A percentile compares a stretch with the other conserved stretches of the same genome.
Conservation (phyloP, 2,888 invertebrate genomes). For the Prostheceraeus crozeri region DNA sequence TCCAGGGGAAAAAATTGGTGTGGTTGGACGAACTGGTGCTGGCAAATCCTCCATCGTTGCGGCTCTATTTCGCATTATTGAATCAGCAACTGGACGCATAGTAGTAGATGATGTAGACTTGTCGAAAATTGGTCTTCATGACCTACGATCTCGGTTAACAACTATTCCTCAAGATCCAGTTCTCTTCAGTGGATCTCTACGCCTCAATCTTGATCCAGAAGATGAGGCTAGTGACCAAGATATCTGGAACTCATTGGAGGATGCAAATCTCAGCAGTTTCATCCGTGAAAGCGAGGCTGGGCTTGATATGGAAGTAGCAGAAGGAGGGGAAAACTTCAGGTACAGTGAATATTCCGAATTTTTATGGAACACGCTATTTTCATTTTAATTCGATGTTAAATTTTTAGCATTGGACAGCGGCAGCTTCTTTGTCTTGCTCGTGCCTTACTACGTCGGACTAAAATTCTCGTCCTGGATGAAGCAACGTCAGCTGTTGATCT, state of each 20-base stretch:
- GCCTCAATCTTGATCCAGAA: too few relatives aligned
- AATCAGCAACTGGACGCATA: constrained; percentile 48
- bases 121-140: constrained; percentile 44
- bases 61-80: constrained; percentile 50
- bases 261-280: too few relatives aligned
- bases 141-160: constrained; percentile 47
- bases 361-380: too few relatives aligned
- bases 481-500: constrained; percentile 79
- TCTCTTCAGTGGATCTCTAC: constrained; percentile 38
- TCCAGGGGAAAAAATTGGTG: constrained; percentile 64
- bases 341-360: too few relatives aligned
- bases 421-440: constrained; percentile 77
- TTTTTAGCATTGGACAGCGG: constrained; percentile 73
- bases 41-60: constrained; percentile 51
- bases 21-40: constrained; percentile 53
- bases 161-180: constrained; percentile 49
- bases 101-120: constrained; percentile 47
- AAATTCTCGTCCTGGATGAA: constrained; percentile 77
- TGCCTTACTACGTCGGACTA: constrained; percentile 75
- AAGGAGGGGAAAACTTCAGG: too few relatives aligned
- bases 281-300: too few relatives aligned
- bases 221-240: too few relatives aligned
- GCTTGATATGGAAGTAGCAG: too few relatives aligned
- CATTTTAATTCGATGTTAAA: too few relatives aligned
- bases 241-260: too few relatives aligned